These are phyloP conservation scores for Drosophila birchii DNA, from an alignment of 2,888 invertebrate genomes.

Conservation along the genomic window DNA sequence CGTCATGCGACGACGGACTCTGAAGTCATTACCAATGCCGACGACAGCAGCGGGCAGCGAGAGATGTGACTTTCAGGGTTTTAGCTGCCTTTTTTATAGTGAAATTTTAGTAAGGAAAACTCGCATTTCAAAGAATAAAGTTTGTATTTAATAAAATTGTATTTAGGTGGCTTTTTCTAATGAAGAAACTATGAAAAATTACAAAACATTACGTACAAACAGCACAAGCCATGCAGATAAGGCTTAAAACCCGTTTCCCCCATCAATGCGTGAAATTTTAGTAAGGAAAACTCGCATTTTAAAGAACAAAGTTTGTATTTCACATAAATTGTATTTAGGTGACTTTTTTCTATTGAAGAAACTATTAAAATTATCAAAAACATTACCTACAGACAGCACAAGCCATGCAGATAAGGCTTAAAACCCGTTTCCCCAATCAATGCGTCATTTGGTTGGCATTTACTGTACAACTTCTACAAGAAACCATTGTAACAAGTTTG, in stretches of 20 bases:
- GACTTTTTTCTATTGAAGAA: background rate
- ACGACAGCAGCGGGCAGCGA: constrained; percentile 19
- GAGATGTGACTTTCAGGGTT: constrained; percentile 16
- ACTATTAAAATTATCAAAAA: background rate
- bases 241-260: background rate
- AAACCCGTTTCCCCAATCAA: constrained; percentile 8
- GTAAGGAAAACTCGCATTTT: too few relatives aligned
- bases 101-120: background rate
- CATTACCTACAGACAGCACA: too few relatives aligned
- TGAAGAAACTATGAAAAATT: background rate
- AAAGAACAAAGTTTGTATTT: background rate
- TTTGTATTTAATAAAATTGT: background rate
- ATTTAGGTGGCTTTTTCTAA: background rate
- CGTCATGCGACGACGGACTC: constrained; percentile 61
- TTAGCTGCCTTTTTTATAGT: constrained; percentile 21
- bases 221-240: background rate
- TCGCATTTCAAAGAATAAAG: background rate
- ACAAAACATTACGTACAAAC: too few relatives aligned
- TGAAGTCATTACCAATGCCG: constrained; percentile 45
- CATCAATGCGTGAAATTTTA: constrained; percentile 29
- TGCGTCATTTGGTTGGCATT: constrained; percentile 51
- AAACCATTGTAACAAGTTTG: background rate
- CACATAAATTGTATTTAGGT: background rate
- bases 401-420: background rate
- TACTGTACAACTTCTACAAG: background rate